Evolutionary conservation across 2,797 vertebrate genomes (phyloP).

Genomic region (Xiphorhynchus erythropygius): DNA sequence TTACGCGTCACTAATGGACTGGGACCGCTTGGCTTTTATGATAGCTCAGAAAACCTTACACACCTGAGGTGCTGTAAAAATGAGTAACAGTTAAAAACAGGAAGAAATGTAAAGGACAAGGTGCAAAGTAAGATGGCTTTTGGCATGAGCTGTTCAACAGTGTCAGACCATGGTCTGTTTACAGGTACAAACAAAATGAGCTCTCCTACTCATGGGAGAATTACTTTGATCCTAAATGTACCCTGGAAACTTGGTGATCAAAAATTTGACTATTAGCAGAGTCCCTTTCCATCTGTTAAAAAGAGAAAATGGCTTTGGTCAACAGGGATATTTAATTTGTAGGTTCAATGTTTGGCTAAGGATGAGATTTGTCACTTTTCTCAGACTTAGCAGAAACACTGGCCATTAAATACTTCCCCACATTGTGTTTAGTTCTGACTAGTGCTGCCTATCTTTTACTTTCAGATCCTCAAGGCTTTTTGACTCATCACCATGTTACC

Average conservation of each 20-base stretch:
- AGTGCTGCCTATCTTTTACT: background rate
- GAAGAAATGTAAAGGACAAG: conserved; percentile 55
- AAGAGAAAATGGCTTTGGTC: background rate
- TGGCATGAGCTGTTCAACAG: conserved; percentile 21
- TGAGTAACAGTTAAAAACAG: conserved; percentile 62
- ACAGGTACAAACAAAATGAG: conserved; percentile 29
- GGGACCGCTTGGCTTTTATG: conserved; percentile 41
- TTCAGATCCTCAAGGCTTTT: background rate
- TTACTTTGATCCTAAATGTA: background rate
- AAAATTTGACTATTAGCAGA: background rate
- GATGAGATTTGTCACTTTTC: background rate
- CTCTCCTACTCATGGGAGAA: background rate
- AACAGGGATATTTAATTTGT: background rate
- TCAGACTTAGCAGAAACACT: background rate
- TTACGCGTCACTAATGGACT: conserved; percentile 51
- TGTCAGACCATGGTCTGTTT: conserved; percentile 15
- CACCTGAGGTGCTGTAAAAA: conserved; percentile 61
- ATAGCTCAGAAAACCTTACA: conserved; percentile 47
- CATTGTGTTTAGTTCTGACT: background rate
- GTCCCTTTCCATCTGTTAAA: conserved; percentile 29
- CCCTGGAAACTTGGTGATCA: conserved; percentile 4
- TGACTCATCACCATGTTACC: background rate
- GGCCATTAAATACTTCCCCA: background rate
- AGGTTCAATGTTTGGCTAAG: background rate
- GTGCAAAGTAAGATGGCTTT: conserved; percentile 35